phyloP scores from a whole-genome alignment of 2,797 vertebrate species.

The Siniperca obscura region DNA sequence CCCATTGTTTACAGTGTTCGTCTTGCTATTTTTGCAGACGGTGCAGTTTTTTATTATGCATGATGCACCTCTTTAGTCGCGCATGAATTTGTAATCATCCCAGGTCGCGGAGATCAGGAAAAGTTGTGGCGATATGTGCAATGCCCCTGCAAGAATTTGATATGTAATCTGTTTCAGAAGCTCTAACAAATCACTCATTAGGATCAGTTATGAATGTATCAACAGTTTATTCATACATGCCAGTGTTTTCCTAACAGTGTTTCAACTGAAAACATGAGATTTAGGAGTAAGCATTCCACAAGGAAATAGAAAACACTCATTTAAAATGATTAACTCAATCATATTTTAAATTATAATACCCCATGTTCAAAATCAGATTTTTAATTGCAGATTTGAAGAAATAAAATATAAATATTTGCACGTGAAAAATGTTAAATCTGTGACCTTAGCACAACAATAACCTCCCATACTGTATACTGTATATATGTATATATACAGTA shows the following conservation, averaged over 20 bases:
- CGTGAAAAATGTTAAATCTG: not conserved
- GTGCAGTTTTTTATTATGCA: conserved; percentile 71
- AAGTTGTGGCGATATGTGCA: conserved; percentile 46
- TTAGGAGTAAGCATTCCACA: not conserved
- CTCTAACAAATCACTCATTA: conserved; percentile 15
- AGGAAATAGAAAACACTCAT: not conserved
- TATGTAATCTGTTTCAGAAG: conserved; percentile 17
- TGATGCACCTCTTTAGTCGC: conserved; percentile 65
- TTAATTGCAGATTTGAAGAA: not conserved
- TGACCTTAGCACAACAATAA: not conserved
- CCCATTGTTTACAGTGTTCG: conserved; percentile 75
- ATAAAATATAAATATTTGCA: not conserved
- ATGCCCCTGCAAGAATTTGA: conserved; percentile 38
- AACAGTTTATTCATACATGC: not conserved
- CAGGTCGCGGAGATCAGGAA: conserved; percentile 50
- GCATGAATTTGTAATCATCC: conserved; percentile 64
- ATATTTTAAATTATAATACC: not conserved
- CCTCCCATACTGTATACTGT: not conserved
- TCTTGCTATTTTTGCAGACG: conserved; percentile 69
- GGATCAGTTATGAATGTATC: not conserved
- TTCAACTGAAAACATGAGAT: not conserved
- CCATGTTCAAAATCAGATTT: not conserved
- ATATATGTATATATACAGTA: conserved; percentile 35
- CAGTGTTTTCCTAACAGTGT: not conserved
- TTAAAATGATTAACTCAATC: not conserved